These are phyloP conservation scores for Psilanteris sp. DNA, from an alignment of 1,140 invertebrate species.

Conservation along the genomic window DNA sequence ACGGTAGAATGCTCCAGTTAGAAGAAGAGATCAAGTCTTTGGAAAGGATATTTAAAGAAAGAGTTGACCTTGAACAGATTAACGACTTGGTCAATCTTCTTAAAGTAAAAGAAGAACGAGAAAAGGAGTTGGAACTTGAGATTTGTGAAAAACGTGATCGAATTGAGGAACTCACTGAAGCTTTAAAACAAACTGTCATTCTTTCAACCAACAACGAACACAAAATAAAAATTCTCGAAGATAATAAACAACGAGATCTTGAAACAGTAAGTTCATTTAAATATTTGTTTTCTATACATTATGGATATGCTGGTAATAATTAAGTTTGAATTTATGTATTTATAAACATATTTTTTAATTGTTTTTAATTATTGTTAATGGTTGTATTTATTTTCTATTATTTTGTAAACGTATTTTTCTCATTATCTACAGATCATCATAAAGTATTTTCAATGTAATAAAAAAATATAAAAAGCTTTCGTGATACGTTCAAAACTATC, in stretches of 20 bases:
- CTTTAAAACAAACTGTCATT: constrained; percentile 76
- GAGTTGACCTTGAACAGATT: constrained; percentile 73
- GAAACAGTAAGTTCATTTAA: constrained; percentile 81
- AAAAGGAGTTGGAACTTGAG: constrained; percentile 60
- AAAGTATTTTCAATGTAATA: too few relatives aligned
- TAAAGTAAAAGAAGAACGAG: constrained; percentile 69
- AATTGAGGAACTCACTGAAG: constrained; percentile 70
- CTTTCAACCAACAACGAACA: constrained; percentile 84
- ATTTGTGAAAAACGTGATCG: constrained; percentile 55
- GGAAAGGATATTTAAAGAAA: constrained; percentile 70
- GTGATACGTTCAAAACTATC: too few relatives aligned
- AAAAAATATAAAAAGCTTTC: too few relatives aligned
- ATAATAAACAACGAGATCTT: constrained; percentile 81
- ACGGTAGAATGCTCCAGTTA: constrained; percentile 67
- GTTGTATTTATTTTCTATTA: too few relatives aligned
- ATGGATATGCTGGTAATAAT: too few relatives aligned
- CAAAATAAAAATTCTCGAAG: constrained; percentile 83
- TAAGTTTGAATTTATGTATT: too few relatives aligned
- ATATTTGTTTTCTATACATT: neutral
- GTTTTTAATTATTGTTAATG: too few relatives aligned
- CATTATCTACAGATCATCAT: too few relatives aligned
- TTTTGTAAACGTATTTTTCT: too few relatives aligned
- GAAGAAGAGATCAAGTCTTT: constrained; percentile 72
- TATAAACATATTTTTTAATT: neutral
- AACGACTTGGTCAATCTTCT: constrained; percentile 70